Percentiles rank a stretch among this genome's conserved stretches.
phyloP scores from a whole-genome alignment of 2,113 vertebrate genomes.

The Xenus cinereus region DNA sequence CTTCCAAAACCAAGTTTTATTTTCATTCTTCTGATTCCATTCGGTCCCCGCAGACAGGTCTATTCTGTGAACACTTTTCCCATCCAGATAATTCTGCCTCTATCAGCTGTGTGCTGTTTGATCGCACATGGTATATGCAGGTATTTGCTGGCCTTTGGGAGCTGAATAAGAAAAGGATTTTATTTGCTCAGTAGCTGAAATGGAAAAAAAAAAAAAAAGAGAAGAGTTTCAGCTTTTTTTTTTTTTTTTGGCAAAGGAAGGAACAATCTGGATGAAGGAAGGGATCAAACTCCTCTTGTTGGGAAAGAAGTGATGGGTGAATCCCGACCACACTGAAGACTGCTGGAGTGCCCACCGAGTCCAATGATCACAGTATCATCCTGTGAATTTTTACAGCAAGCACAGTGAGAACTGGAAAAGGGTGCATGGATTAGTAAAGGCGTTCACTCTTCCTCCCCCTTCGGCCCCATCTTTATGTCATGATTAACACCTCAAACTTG shows the following conservation, averaged over 20 bases:
- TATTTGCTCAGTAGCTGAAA: not conserved
- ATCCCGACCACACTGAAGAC: rapidly evolving
- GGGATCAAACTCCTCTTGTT: not conserved
- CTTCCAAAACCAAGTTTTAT: not conserved
- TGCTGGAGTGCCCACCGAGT: not conserved
- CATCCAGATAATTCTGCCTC: not conserved
- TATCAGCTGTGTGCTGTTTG: not conserved
- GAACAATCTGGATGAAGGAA: not conserved
- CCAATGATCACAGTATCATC: not conserved
- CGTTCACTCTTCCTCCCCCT: not conserved
- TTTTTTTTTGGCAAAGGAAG: not conserved
- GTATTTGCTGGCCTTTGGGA: not conserved
- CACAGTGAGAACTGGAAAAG: not conserved
- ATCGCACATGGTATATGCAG: not conserved
- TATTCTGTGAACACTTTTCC: not conserved
- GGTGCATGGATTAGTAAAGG: too few relatives aligned
- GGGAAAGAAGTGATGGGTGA: not conserved
- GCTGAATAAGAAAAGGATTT: not conserved
- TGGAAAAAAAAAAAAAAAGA: not conserved
- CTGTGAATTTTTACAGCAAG: not conserved
- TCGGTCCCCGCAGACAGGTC: not conserved
- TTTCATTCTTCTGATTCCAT: not conserved
- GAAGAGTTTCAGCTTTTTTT: not conserved
- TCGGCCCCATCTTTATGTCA: not conserved
- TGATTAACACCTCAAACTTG: not conserved